phyloP scores from a whole-genome alignment of 2,113 vertebrate genomes.

The Dryoscopus gambensis region DNA sequence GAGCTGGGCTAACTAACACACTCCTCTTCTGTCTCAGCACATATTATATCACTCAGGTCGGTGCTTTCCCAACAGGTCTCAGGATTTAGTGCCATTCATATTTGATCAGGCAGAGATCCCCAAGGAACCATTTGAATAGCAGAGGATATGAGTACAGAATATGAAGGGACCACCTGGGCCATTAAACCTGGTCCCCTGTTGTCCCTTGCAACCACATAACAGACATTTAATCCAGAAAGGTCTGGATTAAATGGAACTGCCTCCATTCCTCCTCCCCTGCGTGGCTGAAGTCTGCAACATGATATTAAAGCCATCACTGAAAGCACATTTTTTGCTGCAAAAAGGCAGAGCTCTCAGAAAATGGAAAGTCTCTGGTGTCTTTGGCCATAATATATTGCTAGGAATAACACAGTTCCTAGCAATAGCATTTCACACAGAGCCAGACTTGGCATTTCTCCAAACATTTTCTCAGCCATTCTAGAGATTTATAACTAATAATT shows the following conservation, averaged over 20 bases:
- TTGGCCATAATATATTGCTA: not conserved
- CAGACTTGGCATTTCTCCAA: constrained; percentile 34
- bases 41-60: not conserved
- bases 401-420: constrained; percentile 35
- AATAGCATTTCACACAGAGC: not conserved
- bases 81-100: constrained; percentile 15
- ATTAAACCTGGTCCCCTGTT: constrained; percentile 12
- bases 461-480: constrained; percentile 23
- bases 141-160: constrained; percentile 43
- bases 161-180: constrained; percentile 28
- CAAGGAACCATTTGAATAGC: not conserved
- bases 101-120: constrained; percentile 38
- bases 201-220: constrained; percentile 44
- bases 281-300: not conserved
- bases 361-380: constrained; percentile 35
- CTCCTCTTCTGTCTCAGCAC: not conserved
- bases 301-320: constrained; percentile 19
- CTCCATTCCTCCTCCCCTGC: constrained; percentile 1
- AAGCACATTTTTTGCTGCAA: constrained; percentile 35
- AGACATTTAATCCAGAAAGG: constrained; percentile 43
- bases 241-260: not conserved
- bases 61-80: not conserved
- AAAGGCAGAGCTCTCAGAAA: constrained; percentile 48
- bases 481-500: constrained; percentile 44
- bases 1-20: fast-evolving